These are phyloP conservation scores for Notiomystis cincta DNA, from an alignment of 2,113 vertebrate species.

Conservation along the genomic window DNA sequence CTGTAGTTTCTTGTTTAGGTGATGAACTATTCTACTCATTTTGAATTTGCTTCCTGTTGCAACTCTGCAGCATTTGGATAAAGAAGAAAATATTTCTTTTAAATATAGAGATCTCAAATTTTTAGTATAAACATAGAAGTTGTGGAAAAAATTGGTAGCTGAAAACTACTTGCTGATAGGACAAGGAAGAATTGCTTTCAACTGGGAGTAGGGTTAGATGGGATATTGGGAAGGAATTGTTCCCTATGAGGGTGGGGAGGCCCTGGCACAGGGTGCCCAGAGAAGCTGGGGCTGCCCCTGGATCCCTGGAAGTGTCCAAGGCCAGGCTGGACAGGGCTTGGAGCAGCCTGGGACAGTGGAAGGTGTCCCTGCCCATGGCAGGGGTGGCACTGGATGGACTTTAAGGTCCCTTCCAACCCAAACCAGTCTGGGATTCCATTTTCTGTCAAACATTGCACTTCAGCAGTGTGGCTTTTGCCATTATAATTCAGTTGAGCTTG, in stretches of 20 bases:
- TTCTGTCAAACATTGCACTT: background rate
- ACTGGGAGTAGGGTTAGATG: too few relatives aligned
- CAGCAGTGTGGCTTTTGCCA: background rate
- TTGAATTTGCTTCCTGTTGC: background rate
- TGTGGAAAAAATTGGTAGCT: background rate
- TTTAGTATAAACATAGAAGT: background rate
- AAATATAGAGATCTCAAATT: background rate
- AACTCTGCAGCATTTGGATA: background rate
- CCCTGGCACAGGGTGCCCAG: background rate
- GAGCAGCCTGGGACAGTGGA: fast-evolving
- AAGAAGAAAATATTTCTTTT: background rate
- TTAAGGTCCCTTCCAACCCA: background rate
- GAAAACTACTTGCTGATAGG: background rate
- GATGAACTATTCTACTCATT: background rate
- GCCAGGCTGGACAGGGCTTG: fast-evolving
- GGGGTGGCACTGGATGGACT: fast-evolving
- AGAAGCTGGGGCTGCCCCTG: background rate
- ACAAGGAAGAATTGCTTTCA: background rate
- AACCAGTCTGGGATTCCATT: background rate
- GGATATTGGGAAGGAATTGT: background rate
- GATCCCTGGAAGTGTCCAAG: background rate
- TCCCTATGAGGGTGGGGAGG: fast-evolving
- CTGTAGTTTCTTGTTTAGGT: background rate
- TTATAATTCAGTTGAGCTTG: background rate
- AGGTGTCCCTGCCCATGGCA: background rate